Evolutionary conservation across 2,888 invertebrate species (phyloP), one percentile per base, ranked within the genome.

Genomic region (Chymomyza amoena): DNA sequence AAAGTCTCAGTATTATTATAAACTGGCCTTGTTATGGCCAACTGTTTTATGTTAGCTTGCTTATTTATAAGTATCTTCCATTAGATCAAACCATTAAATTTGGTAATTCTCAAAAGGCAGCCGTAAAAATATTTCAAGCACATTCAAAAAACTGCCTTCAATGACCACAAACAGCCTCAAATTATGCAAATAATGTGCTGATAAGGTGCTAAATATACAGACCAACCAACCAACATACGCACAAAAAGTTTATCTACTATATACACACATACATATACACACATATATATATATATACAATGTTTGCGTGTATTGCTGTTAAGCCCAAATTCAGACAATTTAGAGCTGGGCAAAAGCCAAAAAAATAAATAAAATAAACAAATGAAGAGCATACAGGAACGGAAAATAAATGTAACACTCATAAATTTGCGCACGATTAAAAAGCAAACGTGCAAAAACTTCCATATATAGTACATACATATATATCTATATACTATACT

Each of bases 151-250:
- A 56, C 28, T 59, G 61, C 18, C 60, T 60, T 45, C 54, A 72
- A 67, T 50, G 36, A 18, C 50, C 39, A 63, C 16, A 63, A 60
- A 20, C 13, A 64, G 54, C 45, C 57, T 18, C 62, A 76, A 73
- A 64, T 76, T 66, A 76, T 72, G 78, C 71, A 76, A 86, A 81
- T 86, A 72, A 73, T 72, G 62, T 39, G 69, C 63, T 79, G 79
- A 87, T 84, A 77, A 84, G 72, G 79, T 79, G 84, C 76, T 73
- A 80, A 77, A 66, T 25, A 60, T 25, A 36, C 16, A 60, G 36
- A 60, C 20, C 28, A 60, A 36, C 16, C 39, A 16, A 60, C 20
- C 28, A 60, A 36, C 15, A 36, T n/a, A 60, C 32, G 5, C 60
- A 60, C 16, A 36, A 15, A 25, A 57, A 18, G 54, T 15, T 9